Evolutionary conservation across 1,140 invertebrate genomes (phyloP).

Genomic region (Ceratina australensis): DNA sequence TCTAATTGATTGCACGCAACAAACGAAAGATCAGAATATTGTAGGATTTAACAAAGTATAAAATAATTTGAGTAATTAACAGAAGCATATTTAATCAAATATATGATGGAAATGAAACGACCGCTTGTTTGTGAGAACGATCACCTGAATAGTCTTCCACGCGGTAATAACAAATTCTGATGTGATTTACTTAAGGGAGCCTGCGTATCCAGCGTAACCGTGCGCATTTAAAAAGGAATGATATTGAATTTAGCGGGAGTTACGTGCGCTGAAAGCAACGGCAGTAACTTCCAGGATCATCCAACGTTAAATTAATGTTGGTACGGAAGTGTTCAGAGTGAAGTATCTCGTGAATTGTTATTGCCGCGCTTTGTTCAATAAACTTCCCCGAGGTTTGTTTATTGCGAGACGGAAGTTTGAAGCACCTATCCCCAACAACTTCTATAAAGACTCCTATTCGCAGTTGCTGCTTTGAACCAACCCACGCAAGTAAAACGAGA

Average conservation of each 20-base stretch:
- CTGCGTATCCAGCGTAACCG: not conserved
- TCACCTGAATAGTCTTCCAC: too few relatives aligned
- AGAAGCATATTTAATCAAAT: too few relatives aligned
- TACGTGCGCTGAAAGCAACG: not conserved
- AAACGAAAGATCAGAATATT: not conserved
- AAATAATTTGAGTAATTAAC: too few relatives aligned
- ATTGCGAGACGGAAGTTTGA: constrained; percentile 7
- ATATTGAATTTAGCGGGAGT: not conserved
- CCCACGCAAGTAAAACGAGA: not conserved
- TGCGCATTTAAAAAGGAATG: not conserved
- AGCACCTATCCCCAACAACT: not conserved
- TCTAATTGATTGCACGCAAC: constrained; percentile 7
- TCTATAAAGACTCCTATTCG: not conserved
- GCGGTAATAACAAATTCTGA: too few relatives aligned
- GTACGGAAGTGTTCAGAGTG: not conserved
- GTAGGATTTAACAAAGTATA: too few relatives aligned
- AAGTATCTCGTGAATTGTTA: constrained; percentile 19
- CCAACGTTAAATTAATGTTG: constrained; percentile 10
- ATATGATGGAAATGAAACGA: too few relatives aligned
- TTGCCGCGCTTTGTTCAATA: constrained; percentile 9
- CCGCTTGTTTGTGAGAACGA: too few relatives aligned
- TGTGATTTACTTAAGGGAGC: too few relatives aligned
- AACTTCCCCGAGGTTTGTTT: constrained; percentile 15
- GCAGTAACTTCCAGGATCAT: constrained; percentile 5
- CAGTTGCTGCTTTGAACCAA: not conserved